A percentile compares a stretch with the other conserved stretches of the same genome.
Evolutionary conservation across 1,140 invertebrate genomes (phyloP).

Genomic region (Coelopa frigida): DNA sequence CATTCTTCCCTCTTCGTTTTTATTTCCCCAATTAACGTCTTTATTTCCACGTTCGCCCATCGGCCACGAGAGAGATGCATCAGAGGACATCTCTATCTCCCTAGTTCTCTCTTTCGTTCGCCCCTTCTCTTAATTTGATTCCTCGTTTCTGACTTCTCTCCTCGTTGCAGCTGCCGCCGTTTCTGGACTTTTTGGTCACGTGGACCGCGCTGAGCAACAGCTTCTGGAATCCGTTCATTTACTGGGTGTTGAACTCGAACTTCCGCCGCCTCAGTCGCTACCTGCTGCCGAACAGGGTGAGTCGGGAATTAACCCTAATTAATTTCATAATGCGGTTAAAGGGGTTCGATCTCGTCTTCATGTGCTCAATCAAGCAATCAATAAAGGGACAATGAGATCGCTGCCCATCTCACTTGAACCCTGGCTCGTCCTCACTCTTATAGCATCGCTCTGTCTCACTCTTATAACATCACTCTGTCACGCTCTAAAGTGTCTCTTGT

Average conservation of each 20-base stretch:
- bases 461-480: too few species aligned
- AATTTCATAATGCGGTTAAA: too few species aligned
- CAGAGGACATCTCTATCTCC: background rate
- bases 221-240: conserved; percentile 82
- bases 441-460: too few species aligned
- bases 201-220: conserved; percentile 80
- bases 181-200: conserved; percentile 73
- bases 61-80: conserved; percentile 5
- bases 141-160: conserved; percentile 14
- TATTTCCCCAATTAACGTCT: conserved; percentile 12
- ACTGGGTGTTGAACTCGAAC: conserved; percentile 78
- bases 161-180: conserved; percentile 58
- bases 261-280: conserved; percentile 72
- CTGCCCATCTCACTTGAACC: too few species aligned
- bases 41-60: background rate
- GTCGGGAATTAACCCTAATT: too few species aligned
- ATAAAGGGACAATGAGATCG: too few species aligned
- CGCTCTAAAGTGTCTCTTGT: too few species aligned
- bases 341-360: too few species aligned
- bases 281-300: conserved; percentile 66
- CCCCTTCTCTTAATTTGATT: background rate
- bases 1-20: conserved; percentile 13
- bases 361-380: too few species aligned
- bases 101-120: conserved; percentile 2
- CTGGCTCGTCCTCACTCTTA: too few species aligned